Evolutionary conservation across 2,113 vertebrate species (phyloP).

Genomic region (Tragelaphus strepsiceros): DNA sequence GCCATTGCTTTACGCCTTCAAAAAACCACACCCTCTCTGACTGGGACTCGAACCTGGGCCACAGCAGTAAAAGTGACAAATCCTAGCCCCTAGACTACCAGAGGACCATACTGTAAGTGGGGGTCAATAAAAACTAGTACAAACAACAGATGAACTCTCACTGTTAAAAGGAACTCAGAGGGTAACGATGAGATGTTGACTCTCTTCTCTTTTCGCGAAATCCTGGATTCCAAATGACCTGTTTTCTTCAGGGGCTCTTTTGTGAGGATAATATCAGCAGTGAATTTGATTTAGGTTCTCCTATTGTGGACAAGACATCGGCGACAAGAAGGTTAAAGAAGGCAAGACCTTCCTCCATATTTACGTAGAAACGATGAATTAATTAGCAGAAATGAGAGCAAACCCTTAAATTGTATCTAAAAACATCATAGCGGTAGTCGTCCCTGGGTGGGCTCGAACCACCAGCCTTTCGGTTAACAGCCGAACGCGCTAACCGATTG

Average conservation of each 20-base stretch:
- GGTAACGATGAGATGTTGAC: neutral
- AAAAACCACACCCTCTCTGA: neutral
- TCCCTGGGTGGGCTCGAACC: neutral
- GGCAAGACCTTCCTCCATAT: neutral
- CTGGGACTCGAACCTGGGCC: neutral
- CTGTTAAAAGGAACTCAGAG: neutral
- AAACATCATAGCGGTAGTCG: rapidly evolving
- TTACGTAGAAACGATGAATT: neutral
- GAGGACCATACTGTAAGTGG: neutral
- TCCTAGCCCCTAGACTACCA: neutral
- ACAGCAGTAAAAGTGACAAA: neutral
- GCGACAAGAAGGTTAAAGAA: neutral
- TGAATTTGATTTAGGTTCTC: neutral
- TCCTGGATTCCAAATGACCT: neutral
- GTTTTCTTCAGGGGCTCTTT: neutral
- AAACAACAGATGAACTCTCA: neutral
- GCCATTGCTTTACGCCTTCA: neutral
- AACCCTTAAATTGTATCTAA: rapidly evolving
- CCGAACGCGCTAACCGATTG: neutral
- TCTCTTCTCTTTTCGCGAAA: neutral
- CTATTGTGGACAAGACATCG: neutral
- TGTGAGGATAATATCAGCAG: neutral
- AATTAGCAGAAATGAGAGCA: neutral
- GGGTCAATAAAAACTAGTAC: neutral
- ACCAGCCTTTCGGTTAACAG: neutral